Conservation (phyloP, 2,888 invertebrate genomes). For the Corbicula japonica region DNA sequence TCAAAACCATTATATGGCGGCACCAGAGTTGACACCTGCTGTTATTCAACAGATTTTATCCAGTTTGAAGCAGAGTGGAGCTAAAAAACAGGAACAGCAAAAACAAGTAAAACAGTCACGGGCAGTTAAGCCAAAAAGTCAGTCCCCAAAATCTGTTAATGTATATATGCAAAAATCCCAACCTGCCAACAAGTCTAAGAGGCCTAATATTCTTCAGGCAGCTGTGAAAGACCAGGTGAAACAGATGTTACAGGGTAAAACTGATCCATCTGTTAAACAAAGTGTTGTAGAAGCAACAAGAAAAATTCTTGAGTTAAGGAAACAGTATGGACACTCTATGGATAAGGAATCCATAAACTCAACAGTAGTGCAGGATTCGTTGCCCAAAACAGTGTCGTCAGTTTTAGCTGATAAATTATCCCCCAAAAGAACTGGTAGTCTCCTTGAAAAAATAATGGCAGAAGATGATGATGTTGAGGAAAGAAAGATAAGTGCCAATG, state of each 20-base stretch:
- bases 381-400: too few relatives aligned
- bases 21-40: constrained; percentile 64
- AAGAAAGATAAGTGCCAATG: background rate
- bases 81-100: background rate
- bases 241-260: constrained; percentile 12
- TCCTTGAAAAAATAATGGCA: constrained; percentile 6
- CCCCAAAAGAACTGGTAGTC: too few relatives aligned
- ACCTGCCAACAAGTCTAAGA: background rate
- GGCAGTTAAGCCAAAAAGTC: background rate
- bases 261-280: constrained; percentile 25
- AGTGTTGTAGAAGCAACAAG: constrained; percentile 53
- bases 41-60: constrained; percentile 60
- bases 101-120: background rate
- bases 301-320: constrained; percentile 50
- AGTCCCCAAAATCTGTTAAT: background rate
- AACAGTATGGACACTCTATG: constrained; percentile 29
- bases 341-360: too few relatives aligned
- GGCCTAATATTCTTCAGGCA: too few relatives aligned
- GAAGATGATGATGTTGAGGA: background rate
- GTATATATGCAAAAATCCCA: background rate
- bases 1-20: constrained; percentile 34
- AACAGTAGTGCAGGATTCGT: too few relatives aligned
- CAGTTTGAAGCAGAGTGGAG: constrained; percentile 41
- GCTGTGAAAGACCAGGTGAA: constrained; percentile 7
- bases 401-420: too few relatives aligned